These are phyloP conservation scores for Nephila pilipes DNA, from an alignment of 1,140 invertebrate genomes.

Conservation along the genomic window DNA sequence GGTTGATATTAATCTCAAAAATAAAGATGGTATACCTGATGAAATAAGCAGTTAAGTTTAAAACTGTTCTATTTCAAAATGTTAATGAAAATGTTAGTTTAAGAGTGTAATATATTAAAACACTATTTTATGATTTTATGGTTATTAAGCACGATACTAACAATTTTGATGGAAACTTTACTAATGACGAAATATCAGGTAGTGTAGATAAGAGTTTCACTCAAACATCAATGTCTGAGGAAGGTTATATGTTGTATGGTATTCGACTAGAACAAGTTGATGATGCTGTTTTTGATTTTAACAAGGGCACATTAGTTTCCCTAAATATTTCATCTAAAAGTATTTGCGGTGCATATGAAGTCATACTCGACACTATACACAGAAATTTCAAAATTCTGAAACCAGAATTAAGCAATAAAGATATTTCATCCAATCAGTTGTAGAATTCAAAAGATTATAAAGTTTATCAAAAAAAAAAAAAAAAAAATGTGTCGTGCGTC, in stretches of 20 bases:
- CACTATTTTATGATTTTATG: neutral
- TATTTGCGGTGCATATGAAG: neutral
- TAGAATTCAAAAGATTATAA: neutral
- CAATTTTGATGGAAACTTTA: slow-evolving; percentile 9
- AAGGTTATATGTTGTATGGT: neutral
- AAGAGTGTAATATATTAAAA: neutral
- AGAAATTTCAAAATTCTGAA: neutral
- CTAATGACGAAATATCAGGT: slow-evolving; percentile 40
- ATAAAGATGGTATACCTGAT: neutral
- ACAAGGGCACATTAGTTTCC: neutral
- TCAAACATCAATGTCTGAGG: neutral
- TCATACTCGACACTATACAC: neutral
- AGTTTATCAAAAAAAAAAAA: neutral
- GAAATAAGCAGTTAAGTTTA: neutral
- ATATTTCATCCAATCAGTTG: neutral
- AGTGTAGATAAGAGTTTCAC: slow-evolving; percentile 35
- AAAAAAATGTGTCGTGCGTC: neutral
- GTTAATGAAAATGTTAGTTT: neutral
- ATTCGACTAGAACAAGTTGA: neutral
- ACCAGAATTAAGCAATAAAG: neutral
- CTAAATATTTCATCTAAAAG: neutral
- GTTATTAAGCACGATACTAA: neutral
- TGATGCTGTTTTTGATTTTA: neutral
- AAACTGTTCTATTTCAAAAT: neutral
- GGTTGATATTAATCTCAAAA: neutral